Conservation (phyloP, 2,797 vertebrate genomes). For the Enteromius anoplus region DNA sequence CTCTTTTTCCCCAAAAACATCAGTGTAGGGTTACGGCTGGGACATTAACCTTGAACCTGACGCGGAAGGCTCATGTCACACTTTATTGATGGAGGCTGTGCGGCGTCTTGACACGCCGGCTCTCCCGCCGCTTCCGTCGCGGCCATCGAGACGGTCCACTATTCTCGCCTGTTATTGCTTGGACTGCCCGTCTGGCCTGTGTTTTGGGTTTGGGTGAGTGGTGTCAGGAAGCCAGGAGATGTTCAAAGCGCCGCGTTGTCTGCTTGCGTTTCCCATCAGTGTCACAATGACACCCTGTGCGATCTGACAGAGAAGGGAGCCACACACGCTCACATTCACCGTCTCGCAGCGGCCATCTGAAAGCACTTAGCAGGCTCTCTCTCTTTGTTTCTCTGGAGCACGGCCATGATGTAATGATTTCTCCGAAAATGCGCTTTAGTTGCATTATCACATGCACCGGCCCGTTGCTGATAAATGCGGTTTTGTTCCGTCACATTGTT, state of each 20-base stretch:
- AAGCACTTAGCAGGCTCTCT: slow-evolving; percentile 57
- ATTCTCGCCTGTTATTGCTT: slow-evolving; percentile 37
- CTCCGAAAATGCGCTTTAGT: slow-evolving; percentile 55
- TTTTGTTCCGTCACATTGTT: slow-evolving; percentile 40
- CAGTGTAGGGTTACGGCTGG: slow-evolving; percentile 45
- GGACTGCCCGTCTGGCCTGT: slow-evolving; percentile 26
- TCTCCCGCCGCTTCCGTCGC: slow-evolving; percentile 21
- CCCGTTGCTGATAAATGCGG: slow-evolving; percentile 44
- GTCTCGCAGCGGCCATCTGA: slow-evolving; percentile 57
- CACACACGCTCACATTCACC: slow-evolving; percentile 55
- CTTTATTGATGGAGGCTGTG: slow-evolving; percentile 54
- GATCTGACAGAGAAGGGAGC: slow-evolving; percentile 45
- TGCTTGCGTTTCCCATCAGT: slow-evolving; percentile 56
- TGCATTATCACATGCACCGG: slow-evolving; percentile 54
- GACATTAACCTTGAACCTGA: slow-evolving; percentile 52
- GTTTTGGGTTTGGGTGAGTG: slow-evolving; percentile 44
- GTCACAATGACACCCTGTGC: slow-evolving; percentile 49
- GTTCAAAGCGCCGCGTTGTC: slow-evolving; percentile 53
- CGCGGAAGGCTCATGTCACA: slow-evolving; percentile 47
- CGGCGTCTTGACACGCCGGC: slow-evolving; percentile 13
- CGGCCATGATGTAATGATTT: slow-evolving; percentile 60
- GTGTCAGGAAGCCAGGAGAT: slow-evolving; percentile 48
- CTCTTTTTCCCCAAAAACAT: slow-evolving; percentile 32
- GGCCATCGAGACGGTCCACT: slow-evolving; percentile 1
- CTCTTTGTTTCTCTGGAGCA: slow-evolving; percentile 39